A percentile compares a stretch with the other conserved stretches of the same genome.
These are phyloP conservation scores for Balearica regulorum DNA, from an alignment of 2,797 vertebrate genomes.

Conservation along the genomic window DNA sequence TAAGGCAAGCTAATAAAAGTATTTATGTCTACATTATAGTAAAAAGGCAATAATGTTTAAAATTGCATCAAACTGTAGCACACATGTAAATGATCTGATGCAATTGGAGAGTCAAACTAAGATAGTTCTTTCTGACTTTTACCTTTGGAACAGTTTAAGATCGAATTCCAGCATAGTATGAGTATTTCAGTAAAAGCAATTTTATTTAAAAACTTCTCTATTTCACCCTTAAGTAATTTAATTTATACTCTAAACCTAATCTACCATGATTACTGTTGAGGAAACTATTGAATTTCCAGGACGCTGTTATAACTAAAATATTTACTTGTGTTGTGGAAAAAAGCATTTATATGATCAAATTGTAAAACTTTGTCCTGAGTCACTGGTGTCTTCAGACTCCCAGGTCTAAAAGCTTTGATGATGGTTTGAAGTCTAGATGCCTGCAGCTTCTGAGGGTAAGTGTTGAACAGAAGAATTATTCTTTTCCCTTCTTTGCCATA, in stretches of 20 bases:
- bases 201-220: not conserved
- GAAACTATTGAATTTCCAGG: not conserved
- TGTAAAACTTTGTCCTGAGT: not conserved
- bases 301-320: not conserved
- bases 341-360: not conserved
- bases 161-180: not conserved
- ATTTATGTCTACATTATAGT: not conserved
- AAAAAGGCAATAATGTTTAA: not conserved
- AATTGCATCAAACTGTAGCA: not conserved
- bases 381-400: not conserved
- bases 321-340: not conserved
- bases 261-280: not conserved
- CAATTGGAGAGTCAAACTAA: not conserved
- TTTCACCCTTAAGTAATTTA: not conserved
- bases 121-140: not conserved
- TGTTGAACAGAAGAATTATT: not conserved
- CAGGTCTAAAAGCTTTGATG: not conserved
- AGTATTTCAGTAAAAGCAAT: not conserved
- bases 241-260: not conserved
- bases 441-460: not conserved
- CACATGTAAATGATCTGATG: not conserved
- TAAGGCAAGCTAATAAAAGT: not conserved
- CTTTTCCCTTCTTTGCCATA: not conserved
- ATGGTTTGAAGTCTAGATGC: not conserved
- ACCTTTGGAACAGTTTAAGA: not conserved